Evolutionary conservation across 2,113 vertebrate genomes (phyloP).

Genomic region (Chlorocebus sabaeus): DNA sequence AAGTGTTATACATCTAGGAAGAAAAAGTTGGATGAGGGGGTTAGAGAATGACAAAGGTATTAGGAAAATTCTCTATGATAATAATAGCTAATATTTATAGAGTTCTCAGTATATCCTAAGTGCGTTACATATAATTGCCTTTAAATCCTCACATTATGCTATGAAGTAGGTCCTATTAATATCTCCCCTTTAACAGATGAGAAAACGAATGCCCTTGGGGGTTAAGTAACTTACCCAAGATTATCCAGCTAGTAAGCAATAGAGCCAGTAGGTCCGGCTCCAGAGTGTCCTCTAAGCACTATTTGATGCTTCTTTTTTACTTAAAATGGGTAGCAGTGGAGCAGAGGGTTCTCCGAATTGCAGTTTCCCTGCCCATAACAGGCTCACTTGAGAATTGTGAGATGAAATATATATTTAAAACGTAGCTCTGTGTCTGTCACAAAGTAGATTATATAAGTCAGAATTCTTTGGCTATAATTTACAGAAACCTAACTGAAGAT

Average conservation of each 20-base stretch:
- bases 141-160: background rate
- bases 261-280: background rate
- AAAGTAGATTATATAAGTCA: background rate
- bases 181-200: background rate
- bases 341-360: background rate
- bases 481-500: background rate
- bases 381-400: background rate
- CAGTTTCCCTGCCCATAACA: background rate
- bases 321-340: background rate
- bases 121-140: background rate
- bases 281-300: background rate
- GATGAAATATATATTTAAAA: background rate
- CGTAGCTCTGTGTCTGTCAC: background rate
- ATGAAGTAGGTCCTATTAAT: background rate
- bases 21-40: background rate
- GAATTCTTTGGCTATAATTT: background rate
- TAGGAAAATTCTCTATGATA: background rate
- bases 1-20: background rate
- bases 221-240: background rate
- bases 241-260: background rate
- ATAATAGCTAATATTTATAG: background rate
- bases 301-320: background rate
- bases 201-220: background rate
- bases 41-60: background rate
- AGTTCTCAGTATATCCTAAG: background rate